Evolutionary conservation across 2,888 invertebrate genomes (phyloP).

Genomic region (Athrips mouffetella): DNA sequence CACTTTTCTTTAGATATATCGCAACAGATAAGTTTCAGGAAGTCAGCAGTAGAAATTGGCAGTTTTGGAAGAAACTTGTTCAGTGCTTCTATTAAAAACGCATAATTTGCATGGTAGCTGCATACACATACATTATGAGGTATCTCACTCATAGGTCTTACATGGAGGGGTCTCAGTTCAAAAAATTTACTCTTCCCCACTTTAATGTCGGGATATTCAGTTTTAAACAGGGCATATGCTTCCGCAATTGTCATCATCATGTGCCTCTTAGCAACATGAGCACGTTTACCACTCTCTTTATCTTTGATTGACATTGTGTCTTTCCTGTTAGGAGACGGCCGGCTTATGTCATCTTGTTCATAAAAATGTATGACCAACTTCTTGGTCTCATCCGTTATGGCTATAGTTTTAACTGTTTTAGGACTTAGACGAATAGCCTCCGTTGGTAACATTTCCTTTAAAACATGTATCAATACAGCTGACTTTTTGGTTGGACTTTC

Average conservation of each 20-base stretch:
- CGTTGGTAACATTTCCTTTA: no score
- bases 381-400: no score
- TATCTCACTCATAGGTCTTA: not conserved
- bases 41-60: not conserved
- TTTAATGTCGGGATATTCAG: not conserved
- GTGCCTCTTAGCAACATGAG: not conserved
- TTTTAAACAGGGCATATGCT: no score
- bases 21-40: not conserved
- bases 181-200: not conserved
- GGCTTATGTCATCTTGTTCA: slow-evolving; percentile 2
- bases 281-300: not conserved
- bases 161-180: not conserved
- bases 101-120: not conserved
- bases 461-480: no score
- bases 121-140: not conserved
- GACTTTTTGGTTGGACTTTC: no score
- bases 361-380: no score
- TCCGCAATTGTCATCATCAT: not conserved
- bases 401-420: no score
- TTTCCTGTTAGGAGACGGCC: not conserved
- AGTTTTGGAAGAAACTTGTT: no score
- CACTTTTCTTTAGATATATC: not conserved
- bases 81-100: not conserved
- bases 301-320: not conserved
- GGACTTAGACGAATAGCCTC: no score